Base-by-base conservation (phyloP, 92 coral and sea anemone genomes). In the Palythoa caribaeorum region DNA sequence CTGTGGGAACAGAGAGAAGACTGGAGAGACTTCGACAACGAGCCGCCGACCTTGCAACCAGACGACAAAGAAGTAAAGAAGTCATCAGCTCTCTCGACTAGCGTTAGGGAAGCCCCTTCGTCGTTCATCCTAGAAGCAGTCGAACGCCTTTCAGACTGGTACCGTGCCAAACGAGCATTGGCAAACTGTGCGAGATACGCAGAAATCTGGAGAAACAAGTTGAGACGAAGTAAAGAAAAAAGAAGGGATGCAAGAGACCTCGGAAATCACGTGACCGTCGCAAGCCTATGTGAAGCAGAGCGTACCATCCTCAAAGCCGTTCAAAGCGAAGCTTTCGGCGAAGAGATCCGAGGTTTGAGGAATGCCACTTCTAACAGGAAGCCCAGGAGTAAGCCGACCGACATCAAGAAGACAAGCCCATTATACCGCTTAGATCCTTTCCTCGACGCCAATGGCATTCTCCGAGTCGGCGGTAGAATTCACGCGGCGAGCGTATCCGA, bases 371-470 rank as follows among this genome's bases (percentile, higher is more conserved):
- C 28, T 28, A 28, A 28, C 28, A 28, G 28, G 28, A 28, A 28
- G 28, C 28, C 28, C 28, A 28, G 28, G 28, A 28, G 28, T 28
- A 37, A 50, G 19, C 13, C 6, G 10, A 36, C 17, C 2, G 57
- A 4, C 3, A 7, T 16, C 40, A 54, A 12, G 71, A 54, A 14
- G 8, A 6, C 84, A 8, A 79, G 84, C 28, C 13, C 71, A 1
- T 20, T 79, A 1, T 79, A 35, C 17, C 84, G 71, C n/a, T 19
- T 79, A 47, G 84, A 79, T 2, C 84, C 84, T 2, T 79, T 79
- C 70, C 1, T 79, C 20, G 84, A 55, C 36, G 1, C 54, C 7
- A 6, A 79, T 12, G 84, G 84, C 6, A 1, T 55, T 13, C 66
- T 54, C 11, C 69, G 71, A 2, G 84, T 79, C 6, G 84, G 84